phyloP scores from a whole-genome alignment of 2,113 vertebrate species.

The Oryzias celebensis region DNA sequence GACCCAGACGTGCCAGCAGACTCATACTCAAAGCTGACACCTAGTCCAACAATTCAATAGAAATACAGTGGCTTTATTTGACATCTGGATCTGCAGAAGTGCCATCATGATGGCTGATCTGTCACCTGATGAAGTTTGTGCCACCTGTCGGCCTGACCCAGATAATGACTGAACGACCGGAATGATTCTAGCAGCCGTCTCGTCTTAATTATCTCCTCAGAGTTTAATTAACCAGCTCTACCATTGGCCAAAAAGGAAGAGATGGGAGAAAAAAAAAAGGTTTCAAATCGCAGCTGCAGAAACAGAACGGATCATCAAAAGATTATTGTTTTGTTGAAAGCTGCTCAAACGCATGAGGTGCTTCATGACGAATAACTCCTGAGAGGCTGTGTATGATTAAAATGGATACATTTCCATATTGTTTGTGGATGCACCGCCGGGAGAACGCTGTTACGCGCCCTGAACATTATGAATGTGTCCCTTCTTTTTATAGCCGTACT shows the following conservation, averaged over 20 bases:
- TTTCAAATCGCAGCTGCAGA: conserved; percentile 83
- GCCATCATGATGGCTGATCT: conserved; percentile 61
- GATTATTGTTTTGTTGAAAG: conserved; percentile 64
- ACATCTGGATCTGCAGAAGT: conserved; percentile 26
- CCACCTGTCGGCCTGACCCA: conserved; percentile 90
- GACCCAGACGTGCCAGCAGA: conserved; percentile 40
- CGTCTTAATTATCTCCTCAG: conserved; percentile 98
- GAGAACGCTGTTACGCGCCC: conserved; percentile 44
- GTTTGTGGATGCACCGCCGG: conserved; percentile 52
- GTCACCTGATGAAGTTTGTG: conserved; percentile 86
- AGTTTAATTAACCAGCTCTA: conserved; percentile 99
- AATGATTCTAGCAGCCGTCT: conserved; percentile 91
- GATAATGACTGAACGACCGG: conserved; percentile 94
- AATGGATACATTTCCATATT: conserved; percentile 63
- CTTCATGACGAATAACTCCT: conserved; percentile 49
- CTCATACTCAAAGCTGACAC: conserved; percentile 31
- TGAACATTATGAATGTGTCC: conserved; percentile 42
- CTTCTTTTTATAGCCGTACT: conserved; percentile 63
- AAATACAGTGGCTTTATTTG: conserved; percentile 21
- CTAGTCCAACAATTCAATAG: conserved; percentile 20
- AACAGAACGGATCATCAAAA: conserved; percentile 47
- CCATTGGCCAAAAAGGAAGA: conserved; percentile 90
- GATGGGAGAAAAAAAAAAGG: conserved; percentile 85
- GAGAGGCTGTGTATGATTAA: conserved; percentile 50
- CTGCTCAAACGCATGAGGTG: conserved; percentile 47